These are phyloP conservation scores for Acropora tenuis DNA, from an alignment of 64 coral and sea anemone species.

Conservation along the genomic window DNA sequence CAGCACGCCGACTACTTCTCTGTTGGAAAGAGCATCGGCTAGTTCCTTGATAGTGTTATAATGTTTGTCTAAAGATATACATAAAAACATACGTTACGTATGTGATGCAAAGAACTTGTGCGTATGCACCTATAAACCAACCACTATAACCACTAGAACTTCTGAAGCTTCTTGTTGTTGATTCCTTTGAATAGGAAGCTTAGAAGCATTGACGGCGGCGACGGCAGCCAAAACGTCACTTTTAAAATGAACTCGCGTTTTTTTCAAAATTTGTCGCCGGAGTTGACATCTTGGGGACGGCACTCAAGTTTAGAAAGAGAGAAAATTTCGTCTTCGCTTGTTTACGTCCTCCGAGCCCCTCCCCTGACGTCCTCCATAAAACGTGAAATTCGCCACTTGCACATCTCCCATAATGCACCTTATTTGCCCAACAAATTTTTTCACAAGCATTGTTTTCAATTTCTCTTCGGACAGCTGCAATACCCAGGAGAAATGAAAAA, in stretches of 20 bases:
- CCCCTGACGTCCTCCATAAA: neutral
- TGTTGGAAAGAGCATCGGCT: constrained; percentile 9
- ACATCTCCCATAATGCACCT: neutral
- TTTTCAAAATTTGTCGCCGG: neutral
- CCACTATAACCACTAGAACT: neutral
- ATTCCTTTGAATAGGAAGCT: neutral
- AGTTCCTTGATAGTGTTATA: constrained; percentile 47
- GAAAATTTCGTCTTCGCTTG: too few relatives aligned
- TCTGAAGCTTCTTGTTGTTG: neutral
- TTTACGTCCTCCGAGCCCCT: too few relatives aligned
- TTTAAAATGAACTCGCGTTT: neutral
- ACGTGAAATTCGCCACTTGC: neutral
- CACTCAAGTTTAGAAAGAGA: too few relatives aligned
- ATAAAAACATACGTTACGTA: neutral
- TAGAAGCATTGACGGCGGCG: neutral
- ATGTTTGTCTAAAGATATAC: neutral
- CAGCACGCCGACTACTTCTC: constrained; percentile 37
- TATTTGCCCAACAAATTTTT: neutral
- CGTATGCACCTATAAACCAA: neutral
- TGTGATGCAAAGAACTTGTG: neutral
- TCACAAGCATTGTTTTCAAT: too few relatives aligned
- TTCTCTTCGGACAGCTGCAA: too few relatives aligned
- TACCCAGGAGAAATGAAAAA: too few relatives aligned
- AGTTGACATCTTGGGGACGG: neutral
- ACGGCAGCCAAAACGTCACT: neutral